Base-by-base conservation (phyloP, 1,140 invertebrate genomes). In the Nixonia krombeini region DNA sequence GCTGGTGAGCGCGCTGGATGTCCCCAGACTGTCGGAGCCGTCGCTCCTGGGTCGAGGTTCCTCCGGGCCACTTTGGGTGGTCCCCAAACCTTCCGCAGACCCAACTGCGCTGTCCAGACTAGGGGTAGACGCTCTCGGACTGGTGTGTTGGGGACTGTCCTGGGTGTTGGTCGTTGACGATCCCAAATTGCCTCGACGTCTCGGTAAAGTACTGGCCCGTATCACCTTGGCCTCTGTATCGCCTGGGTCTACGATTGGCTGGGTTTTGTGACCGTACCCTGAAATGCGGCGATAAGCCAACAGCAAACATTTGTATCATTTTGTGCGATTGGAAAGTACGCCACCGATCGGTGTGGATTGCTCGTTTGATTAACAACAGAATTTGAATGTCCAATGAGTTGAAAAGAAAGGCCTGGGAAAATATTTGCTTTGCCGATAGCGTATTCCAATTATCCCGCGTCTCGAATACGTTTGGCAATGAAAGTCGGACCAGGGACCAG, bases 41-140 rank as follows among this genome's bases (percentile, higher is more conserved):
- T 83, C 81, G 62, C 81, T 83, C 8, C 79, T 64, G 2, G 81
- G 81, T 41, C 81, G 62, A 8, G 72, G 42, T 6, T 81, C 79
- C 7, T 79, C 74, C 37, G 64, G 51, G 3, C 44, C 64, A 13
- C 68, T 47, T 75, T 85, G 72, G 74, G 81, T 59, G 67, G 79
- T 44, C 73, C 73, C 78, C 12, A 87, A 69, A 9, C 87, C 87
- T 64, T 89, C 88, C 45, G 87, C 88, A 0, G 88, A 88, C 0
- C 87, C 88, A 1, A 89, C 87, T 0, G 88, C 88, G 4, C 88
- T 88, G 70, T 89, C 88, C 1, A 89, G 84, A 31, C 87, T 88
- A 1, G 88, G 87, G 10, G 87, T 87, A 9, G 88, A 88, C 46
- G 76, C 62, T 56, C 72, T 72, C 17, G 76, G 79, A 64, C 70